Conservation (phyloP, 2,113 vertebrate genomes). For the Neolamprologus cancellatus region DNA sequence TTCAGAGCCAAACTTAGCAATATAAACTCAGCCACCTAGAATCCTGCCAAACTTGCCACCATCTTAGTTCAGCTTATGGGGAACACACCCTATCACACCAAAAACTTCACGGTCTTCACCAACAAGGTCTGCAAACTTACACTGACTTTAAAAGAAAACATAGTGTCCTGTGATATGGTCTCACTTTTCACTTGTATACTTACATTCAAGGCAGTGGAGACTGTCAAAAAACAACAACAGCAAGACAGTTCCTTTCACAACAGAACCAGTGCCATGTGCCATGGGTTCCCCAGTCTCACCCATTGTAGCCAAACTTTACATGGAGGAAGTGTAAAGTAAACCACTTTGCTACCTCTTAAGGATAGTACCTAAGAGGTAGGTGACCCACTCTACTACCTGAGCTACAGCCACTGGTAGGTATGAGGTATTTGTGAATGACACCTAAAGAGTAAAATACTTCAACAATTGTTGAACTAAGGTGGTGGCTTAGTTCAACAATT, state of each 20-base stretch:
- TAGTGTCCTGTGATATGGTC: background rate
- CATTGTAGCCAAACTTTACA: background rate
- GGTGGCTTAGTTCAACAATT: background rate
- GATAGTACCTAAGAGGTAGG: background rate
- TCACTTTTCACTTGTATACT: background rate
- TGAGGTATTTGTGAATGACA: background rate
- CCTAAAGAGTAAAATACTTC: background rate
- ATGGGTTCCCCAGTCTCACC: background rate
- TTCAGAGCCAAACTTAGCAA: background rate
- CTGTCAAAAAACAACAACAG: background rate
- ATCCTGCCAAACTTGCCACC: background rate
- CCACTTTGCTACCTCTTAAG: background rate
- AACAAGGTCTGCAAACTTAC: background rate
- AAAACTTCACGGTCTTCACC: background rate
- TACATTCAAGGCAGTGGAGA: background rate
- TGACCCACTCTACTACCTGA: background rate
- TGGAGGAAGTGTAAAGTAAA: background rate
- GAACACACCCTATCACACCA: background rate
- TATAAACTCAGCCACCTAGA: background rate
- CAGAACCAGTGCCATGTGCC: background rate
- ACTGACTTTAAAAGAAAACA: background rate
- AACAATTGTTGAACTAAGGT: background rate
- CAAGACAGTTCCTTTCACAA: background rate
- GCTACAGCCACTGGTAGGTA: background rate
- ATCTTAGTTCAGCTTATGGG: fast-evolving